Evolutionary conservation across 2,113 vertebrate species (phyloP).

Genomic region (Nipponia nippon): DNA sequence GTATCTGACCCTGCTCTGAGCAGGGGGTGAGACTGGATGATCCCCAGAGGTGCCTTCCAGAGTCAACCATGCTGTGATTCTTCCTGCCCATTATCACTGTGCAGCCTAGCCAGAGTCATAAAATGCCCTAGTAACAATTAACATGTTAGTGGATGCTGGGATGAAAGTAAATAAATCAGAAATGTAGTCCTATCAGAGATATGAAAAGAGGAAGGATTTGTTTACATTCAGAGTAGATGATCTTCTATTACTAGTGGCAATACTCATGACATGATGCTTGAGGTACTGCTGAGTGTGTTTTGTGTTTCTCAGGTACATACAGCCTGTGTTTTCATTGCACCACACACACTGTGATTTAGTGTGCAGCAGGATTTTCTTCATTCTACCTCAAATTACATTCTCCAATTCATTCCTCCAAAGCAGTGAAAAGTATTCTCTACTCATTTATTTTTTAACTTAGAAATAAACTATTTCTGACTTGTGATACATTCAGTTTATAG

Average conservation of each 20-base stretch:
- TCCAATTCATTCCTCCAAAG: neutral
- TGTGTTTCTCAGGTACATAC: neutral
- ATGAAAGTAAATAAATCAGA: neutral
- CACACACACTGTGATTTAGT: neutral
- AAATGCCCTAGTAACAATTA: neutral
- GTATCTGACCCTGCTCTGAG: neutral
- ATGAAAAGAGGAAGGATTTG: neutral
- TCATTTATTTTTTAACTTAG: neutral
- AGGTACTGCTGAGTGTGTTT: neutral
- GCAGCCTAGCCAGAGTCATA: neutral
- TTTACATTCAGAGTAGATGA: neutral
- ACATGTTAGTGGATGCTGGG: neutral
- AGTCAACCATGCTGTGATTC: neutral
- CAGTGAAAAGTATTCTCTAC: neutral
- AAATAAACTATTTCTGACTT: neutral
- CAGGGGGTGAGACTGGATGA: neutral
- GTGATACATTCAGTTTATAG: neutral
- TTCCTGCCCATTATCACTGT: neutral
- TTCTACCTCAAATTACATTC: neutral
- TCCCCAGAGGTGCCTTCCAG: neutral
- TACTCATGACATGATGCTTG: fast-evolving
- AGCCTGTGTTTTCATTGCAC: neutral
- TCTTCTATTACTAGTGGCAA: neutral
- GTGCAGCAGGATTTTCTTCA: neutral
- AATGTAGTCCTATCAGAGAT: neutral